Evolutionary conservation across 1,140 invertebrate genomes (phyloP).

Genomic region (Eubasilissa regina): DNA sequence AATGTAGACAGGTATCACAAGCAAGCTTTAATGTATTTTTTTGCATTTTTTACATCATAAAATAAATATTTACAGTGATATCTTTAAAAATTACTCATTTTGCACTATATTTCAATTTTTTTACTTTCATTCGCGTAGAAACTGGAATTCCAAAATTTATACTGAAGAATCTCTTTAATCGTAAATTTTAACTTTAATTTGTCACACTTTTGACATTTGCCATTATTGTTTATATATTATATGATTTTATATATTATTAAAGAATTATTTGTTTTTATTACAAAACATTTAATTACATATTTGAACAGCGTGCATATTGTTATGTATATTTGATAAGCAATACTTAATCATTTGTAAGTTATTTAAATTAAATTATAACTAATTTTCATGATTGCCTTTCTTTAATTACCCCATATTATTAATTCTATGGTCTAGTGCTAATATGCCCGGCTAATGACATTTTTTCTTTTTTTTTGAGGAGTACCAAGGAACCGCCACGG

Average conservation of each 20-base stretch:
- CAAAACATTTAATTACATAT: slow-evolving; percentile 31
- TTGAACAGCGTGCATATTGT: slow-evolving; percentile 26
- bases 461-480: no score
- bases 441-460: no score
- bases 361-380: slow-evolving; percentile 61
- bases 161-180: slow-evolving; percentile 7
- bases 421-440: no score
- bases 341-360: slow-evolving; percentile 55
- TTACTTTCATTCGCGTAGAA: no score
- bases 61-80: no score
- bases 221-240: slow-evolving; percentile 42
- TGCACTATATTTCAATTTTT: no score
- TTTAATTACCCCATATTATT: not conserved
- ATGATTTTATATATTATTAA: slow-evolving; percentile 32
- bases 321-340: slow-evolving; percentile 56
- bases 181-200: not conserved
- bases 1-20: no score
- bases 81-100: no score
- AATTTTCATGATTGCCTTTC: slow-evolving; percentile 45
- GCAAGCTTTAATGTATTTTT: no score
- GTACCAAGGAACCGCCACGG: no score
- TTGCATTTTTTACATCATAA: no score
- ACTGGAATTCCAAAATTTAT: no score
- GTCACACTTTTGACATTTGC: slow-evolving; percentile 29
- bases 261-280: slow-evolving; percentile 34